Conservation (phyloP, 2,888 invertebrate species). For the Agonopterix heracliana region DNA sequence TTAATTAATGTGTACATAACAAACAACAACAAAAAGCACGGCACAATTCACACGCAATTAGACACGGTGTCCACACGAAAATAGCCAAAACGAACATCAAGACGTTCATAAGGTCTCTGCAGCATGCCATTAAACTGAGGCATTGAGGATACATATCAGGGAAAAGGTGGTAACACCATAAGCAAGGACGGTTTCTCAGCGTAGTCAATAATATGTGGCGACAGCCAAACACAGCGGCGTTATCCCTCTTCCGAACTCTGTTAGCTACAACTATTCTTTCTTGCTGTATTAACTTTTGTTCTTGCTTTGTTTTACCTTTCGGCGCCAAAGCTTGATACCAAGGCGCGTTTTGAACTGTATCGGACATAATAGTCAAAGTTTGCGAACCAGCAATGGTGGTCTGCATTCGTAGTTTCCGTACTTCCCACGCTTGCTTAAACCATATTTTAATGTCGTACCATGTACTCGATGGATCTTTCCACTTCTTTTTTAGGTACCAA, state of each 20-base stretch:
- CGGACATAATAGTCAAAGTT: slow-evolving; percentile 25
- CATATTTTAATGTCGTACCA: slow-evolving; percentile 17
- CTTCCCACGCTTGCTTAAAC: slow-evolving; percentile 18
- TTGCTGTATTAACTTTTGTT: slow-evolving; percentile 18
- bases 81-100: slow-evolving; percentile 36
- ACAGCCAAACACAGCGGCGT: slow-evolving; percentile 30
- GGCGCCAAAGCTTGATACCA: slow-evolving; percentile 24
- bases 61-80: slow-evolving; percentile 44
- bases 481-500: slow-evolving; percentile 21
- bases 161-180: slow-evolving; percentile 46
- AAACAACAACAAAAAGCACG: slow-evolving; percentile 37
- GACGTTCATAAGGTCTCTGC: slow-evolving; percentile 27
- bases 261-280: slow-evolving; percentile 19
- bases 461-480: slow-evolving; percentile 24
- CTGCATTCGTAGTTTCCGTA: slow-evolving; percentile 29
- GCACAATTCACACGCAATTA: slow-evolving; percentile 33
- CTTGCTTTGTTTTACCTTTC: slow-evolving; percentile 31
- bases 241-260: slow-evolving; percentile 26
- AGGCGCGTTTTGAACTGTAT: slow-evolving; percentile 28
- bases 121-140: slow-evolving; percentile 27
- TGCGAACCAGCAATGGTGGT: slow-evolving; percentile 30
- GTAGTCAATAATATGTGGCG: slow-evolving; percentile 34
- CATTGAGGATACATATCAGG: slow-evolving; percentile 46
- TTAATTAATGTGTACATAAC: slow-evolving; percentile 24
- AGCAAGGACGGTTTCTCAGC: slow-evolving; percentile 39